Conservation (phyloP, 2,113 vertebrate genomes). For the Lophotis ruficrista region DNA sequence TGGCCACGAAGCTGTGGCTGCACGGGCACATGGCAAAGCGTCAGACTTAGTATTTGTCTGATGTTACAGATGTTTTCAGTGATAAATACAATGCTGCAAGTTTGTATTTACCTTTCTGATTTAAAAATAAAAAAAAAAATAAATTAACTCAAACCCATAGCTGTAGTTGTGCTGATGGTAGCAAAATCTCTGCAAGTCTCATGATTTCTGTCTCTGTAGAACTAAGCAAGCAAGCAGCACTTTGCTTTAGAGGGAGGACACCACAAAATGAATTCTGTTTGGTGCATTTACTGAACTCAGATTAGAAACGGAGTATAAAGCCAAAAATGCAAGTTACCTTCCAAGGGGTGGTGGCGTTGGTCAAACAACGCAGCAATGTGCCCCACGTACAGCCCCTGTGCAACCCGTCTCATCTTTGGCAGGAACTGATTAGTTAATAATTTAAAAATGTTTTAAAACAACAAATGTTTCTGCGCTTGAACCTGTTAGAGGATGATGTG, state of each 20-base stretch:
- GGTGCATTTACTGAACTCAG: not conserved
- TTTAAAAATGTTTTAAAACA: not conserved
- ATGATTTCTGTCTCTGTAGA: not conserved
- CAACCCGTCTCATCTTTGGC: not conserved
- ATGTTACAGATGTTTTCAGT: not conserved
- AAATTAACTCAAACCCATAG: not conserved
- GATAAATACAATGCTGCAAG: not conserved
- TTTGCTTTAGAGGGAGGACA: not conserved
- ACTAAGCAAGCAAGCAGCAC: not conserved
- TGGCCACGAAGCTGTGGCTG: not conserved
- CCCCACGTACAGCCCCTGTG: rapidly evolving
- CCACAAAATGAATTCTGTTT: not conserved
- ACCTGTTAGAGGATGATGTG: not conserved
- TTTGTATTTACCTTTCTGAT: not conserved
- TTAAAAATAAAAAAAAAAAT: not conserved
- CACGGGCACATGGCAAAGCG: rapidly evolving
- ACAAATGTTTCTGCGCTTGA: not conserved
- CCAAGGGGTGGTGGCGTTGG: not conserved
- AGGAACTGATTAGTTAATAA: not conserved
- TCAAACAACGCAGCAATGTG: rapidly evolving
- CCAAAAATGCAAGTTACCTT: not conserved
- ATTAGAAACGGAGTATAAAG: not conserved
- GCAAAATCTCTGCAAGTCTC: not conserved
- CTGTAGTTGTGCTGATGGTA: not conserved
- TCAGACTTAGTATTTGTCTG: not conserved